phyloP scores from a whole-genome alignment of 2,888 invertebrate species.

The Torymus auratus region DNA sequence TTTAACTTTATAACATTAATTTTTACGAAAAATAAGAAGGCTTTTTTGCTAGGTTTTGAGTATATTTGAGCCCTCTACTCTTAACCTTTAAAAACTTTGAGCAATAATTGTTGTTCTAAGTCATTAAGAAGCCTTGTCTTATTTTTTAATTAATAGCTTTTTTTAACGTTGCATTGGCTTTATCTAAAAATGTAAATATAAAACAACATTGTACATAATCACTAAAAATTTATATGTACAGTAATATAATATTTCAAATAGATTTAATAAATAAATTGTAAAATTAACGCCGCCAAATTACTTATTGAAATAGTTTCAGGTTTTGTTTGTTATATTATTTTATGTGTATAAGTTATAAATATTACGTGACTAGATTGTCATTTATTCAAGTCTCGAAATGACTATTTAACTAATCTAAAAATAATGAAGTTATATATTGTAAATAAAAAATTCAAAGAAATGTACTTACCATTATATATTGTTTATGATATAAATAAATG shows the following conservation, averaged over 20 bases:
- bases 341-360: constrained; percentile 8
- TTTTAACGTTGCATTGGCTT: not conserved
- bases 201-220: constrained; percentile 35
- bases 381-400: constrained; percentile 19
- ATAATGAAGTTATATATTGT: constrained; percentile 29
- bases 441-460: constrained; percentile 35
- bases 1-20: not conserved
- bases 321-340: not conserved
- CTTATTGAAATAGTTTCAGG: not conserved
- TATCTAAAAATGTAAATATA: constrained; percentile 53
- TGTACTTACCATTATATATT: constrained; percentile 21
- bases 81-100: constrained; percentile 44
- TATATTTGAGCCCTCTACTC: constrained; percentile 60
- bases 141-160: not conserved
- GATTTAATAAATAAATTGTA: constrained; percentile 23
- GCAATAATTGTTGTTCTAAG: constrained; percentile 13
- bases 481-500: constrained; percentile 21
- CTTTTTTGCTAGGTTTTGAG: constrained; percentile 47
- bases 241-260: constrained; percentile 19
- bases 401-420: constrained; percentile 19
- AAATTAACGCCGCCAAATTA: constrained; percentile 29
- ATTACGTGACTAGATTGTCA: constrained; percentile 2
- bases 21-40: constrained; percentile 3
- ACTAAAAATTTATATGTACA: constrained; percentile 32
- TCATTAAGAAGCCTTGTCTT: constrained; percentile 10